Conservation (phyloP, 2,113 vertebrate species). For the Anguilla japonica region DNA sequence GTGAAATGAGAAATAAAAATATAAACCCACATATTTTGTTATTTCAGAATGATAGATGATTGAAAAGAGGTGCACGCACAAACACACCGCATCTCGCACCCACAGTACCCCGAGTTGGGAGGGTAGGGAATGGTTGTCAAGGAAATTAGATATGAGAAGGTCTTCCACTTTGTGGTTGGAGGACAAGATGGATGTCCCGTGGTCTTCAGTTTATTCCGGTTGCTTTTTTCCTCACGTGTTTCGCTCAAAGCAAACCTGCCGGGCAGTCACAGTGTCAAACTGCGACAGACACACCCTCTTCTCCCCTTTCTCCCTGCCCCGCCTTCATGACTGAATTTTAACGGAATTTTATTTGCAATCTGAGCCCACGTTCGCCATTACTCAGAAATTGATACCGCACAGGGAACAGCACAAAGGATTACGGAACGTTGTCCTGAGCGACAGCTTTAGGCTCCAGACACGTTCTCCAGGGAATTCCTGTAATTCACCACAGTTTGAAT, state of each 20-base stretch:
- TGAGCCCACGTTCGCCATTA: background rate
- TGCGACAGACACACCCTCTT: constrained; percentile 33
- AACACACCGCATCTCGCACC: too few relatives aligned
- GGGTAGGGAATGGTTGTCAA: too few relatives aligned
- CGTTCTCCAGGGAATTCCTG: too few relatives aligned
- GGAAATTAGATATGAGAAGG: too few relatives aligned
- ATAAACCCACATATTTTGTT: background rate
- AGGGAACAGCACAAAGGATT: background rate
- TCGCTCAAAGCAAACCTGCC: background rate
- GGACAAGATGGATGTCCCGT: too few relatives aligned
- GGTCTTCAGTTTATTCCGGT: too few relatives aligned
- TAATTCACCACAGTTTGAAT: background rate
- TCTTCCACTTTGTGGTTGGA: too few relatives aligned
- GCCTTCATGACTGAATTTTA: background rate
- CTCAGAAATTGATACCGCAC: background rate
- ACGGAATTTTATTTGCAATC: background rate
- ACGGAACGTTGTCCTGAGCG: background rate
- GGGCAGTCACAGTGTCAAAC: background rate
- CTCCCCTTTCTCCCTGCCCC: background rate
- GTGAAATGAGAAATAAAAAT: background rate
- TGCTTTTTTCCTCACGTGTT: background rate
- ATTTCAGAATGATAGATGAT: too few relatives aligned
- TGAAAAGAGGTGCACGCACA: too few relatives aligned
- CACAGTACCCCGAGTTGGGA: too few relatives aligned
- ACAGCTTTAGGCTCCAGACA: background rate